These are phyloP conservation scores for Dryobates pubescens DNA, from an alignment of 2,797 vertebrate genomes.

Conservation along the genomic window DNA sequence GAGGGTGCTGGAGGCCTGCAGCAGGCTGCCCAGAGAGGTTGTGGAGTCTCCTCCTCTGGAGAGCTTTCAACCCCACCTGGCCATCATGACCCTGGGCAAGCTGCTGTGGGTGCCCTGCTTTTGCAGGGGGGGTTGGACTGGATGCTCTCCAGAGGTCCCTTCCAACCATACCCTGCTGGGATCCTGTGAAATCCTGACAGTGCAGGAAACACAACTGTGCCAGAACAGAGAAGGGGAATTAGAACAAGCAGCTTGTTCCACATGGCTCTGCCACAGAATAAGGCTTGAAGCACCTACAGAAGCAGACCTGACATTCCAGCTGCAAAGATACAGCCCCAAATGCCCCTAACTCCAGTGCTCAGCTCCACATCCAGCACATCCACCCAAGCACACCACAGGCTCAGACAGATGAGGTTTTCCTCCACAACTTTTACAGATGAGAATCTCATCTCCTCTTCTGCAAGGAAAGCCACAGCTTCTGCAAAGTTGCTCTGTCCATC, in stretches of 20 bases:
- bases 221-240: slow-evolving; percentile 81
- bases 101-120: too few species aligned
- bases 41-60: too few species aligned
- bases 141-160: too few species aligned
- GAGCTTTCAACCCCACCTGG: too few species aligned
- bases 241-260: slow-evolving; percentile 76
- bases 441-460: background rate
- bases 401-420: background rate
- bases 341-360: background rate
- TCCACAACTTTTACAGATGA: slow-evolving; percentile 3
- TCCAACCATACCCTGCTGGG: too few species aligned
- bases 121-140: too few species aligned
- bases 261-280: slow-evolving; percentile 76
- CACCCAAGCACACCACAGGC: background rate
- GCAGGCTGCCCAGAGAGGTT: too few species aligned
- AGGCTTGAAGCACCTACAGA: slow-evolving; percentile 69
- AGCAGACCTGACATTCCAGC: slow-evolving; percentile 71
- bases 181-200: slow-evolving; percentile 63
- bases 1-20: too few species aligned
- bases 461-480: slow-evolving; percentile 13
- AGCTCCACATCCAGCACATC: background rate
- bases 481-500: slow-evolving; percentile 47
- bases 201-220: slow-evolving; percentile 71
- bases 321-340: background rate
- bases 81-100: too few species aligned